Conservation (phyloP, 2,888 invertebrate species). For the Dorcus parallelipipedus region DNA sequence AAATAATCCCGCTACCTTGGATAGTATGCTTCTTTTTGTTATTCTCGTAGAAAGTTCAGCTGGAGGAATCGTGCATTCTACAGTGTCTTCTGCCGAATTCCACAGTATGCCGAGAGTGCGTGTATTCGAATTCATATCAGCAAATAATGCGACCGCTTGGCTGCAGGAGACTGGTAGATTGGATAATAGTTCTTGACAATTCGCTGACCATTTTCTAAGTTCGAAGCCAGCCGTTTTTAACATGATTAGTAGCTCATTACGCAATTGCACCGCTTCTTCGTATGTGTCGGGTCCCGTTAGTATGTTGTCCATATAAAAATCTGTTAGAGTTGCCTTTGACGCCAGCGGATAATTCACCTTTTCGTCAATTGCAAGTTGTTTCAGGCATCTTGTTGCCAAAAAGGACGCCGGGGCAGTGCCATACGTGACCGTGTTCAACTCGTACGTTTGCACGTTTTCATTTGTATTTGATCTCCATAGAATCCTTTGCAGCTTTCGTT, state of each 20-base stretch:
- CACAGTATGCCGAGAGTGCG: neutral
- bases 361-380: neutral
- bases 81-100: neutral
- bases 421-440: neutral
- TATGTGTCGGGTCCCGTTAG: neutral
- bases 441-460: neutral
- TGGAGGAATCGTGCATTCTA: neutral
- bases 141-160: neutral
- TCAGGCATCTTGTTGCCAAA: neutral
- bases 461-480: neutral
- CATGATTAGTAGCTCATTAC: neutral
- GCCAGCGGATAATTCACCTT: neutral
- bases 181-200: neutral
- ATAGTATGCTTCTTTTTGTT: conserved; percentile 18
- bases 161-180: neutral
- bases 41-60: neutral
- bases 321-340: neutral
- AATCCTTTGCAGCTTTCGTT: neutral
- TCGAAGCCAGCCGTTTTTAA: neutral
- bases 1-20: conserved; percentile 25
- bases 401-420: neutral
- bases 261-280: neutral
- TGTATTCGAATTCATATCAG: neutral
- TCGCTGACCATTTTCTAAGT: neutral
- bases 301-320: neutral